Conservation (phyloP, 1,140 invertebrate species). For the Ridgeia piscesae region DNA sequence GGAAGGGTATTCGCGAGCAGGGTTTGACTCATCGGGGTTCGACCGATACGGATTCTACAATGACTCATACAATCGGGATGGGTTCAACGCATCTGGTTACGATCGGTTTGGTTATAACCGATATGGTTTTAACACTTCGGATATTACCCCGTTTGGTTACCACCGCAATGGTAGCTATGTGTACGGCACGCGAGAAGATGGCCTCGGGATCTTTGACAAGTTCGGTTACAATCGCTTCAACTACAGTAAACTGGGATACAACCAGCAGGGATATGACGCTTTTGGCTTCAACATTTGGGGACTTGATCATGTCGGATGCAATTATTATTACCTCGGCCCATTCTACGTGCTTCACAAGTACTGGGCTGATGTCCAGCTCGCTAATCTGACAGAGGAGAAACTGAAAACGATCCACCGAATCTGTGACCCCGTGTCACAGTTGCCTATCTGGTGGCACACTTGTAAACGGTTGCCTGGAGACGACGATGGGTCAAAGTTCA, state of each 20-base stretch:
- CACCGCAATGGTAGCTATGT: constrained; percentile 32
- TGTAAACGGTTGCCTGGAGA: constrained; percentile 44
- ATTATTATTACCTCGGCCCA: constrained; percentile 43
- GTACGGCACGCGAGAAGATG: constrained; percentile 18
- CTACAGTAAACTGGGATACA: constrained; percentile 43
- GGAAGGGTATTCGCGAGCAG: constrained; percentile 40
- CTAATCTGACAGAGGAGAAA: constrained; percentile 35
- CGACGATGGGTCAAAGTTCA: constrained; percentile 37
- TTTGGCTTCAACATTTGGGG: constrained; percentile 46
- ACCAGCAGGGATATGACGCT: constrained; percentile 44
- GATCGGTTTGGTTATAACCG: constrained; percentile 45
- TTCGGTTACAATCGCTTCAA: constrained; percentile 46
- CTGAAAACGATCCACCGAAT: constrained; percentile 42
- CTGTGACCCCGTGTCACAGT: constrained; percentile 38
- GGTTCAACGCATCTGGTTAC: constrained; percentile 41
- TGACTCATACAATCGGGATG: constrained; percentile 45
- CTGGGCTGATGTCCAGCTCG: constrained; percentile 36
- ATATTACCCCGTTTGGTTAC: constrained; percentile 39
- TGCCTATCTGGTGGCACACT: constrained; percentile 39
- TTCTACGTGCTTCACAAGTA: constrained; percentile 41
- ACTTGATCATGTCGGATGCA: constrained; percentile 39
- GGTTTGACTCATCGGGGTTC: constrained; percentile 42
- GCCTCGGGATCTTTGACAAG: constrained; percentile 36
- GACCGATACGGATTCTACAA: constrained; percentile 43
- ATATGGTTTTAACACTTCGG: constrained; percentile 44